phyloP scores from a whole-genome alignment of 2,888 invertebrate species.

The Pelosia muscerda region DNA sequence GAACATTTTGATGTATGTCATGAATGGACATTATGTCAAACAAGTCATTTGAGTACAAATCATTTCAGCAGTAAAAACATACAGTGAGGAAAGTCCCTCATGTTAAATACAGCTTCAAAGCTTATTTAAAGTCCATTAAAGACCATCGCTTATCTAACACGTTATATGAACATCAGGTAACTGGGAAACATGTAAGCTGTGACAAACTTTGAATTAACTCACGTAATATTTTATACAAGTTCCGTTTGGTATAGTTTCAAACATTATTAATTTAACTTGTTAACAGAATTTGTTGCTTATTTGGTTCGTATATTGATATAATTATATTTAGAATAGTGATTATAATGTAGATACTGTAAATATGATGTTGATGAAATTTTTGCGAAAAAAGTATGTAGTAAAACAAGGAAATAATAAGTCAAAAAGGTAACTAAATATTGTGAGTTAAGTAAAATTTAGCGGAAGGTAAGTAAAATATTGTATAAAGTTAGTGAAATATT shows the following conservation, averaged over 20 bases:
- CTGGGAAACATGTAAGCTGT: slow-evolving; percentile 44
- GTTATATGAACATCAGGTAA: slow-evolving; percentile 46
- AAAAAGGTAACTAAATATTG: no score
- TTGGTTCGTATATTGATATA: slow-evolving; percentile 21
- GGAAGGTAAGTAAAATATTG: no score
- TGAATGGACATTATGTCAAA: no score
- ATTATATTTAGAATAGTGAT: neutral
- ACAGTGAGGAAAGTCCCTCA: no score
- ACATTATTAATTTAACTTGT: slow-evolving; percentile 60
- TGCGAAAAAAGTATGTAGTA: no score
- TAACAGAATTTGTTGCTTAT: slow-evolving; percentile 47
- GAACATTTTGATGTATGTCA: no score
- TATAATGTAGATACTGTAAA: no score
- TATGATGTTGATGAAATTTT: neutral
- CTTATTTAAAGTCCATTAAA: slow-evolving; percentile 14
- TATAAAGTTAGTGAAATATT: no score
- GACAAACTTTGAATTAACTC: slow-evolving; percentile 55
- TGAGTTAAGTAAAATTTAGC: no score
- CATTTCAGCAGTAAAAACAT: no score
- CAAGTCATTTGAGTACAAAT: no score
- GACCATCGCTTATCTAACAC: slow-evolving; percentile 16
- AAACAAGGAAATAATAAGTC: no score
- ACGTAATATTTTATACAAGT: slow-evolving; percentile 54
- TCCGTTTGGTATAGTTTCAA: slow-evolving; percentile 52
- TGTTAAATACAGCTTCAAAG: slow-evolving; percentile 9